These are phyloP conservation scores for Elanoides forficatus DNA, from an alignment of 2,113 vertebrate species.

Conservation along the genomic window DNA sequence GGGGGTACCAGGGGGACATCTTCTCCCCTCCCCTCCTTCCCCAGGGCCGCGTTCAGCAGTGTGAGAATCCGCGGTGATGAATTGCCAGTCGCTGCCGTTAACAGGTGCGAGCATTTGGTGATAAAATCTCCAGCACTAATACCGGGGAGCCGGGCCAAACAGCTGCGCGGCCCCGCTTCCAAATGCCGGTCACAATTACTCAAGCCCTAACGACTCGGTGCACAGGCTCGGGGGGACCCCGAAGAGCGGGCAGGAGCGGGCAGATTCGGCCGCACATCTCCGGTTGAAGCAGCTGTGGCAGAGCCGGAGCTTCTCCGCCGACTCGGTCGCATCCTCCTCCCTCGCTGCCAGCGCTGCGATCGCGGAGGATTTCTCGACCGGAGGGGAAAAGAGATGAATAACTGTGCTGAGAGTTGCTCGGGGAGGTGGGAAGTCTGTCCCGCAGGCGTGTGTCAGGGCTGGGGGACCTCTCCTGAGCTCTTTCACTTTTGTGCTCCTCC, in stretches of 20 bases:
- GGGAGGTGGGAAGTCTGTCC: background rate
- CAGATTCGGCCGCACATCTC: background rate
- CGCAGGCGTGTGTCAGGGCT: background rate
- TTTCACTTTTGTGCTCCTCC: background rate
- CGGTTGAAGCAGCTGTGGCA: background rate
- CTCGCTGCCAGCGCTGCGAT: background rate
- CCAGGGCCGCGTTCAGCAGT: background rate
- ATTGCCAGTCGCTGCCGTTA: constrained; percentile 46
- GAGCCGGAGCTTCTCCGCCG: background rate
- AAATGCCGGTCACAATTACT: constrained; percentile 53
- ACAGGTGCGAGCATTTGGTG: constrained; percentile 69
- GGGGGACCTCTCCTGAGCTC: background rate
- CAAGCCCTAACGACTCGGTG: constrained; percentile 34
- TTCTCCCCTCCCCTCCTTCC: background rate
- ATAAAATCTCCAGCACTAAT: constrained; percentile 65
- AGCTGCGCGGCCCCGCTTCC: constrained; percentile 56
- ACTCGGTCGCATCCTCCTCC: background rate
- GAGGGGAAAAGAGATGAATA: background rate
- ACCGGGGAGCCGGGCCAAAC: constrained; percentile 54
- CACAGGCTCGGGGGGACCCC: background rate
- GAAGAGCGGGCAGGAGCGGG: background rate
- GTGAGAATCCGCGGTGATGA: constrained; percentile 63
- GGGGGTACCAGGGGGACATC: background rate
- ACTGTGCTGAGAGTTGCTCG: background rate
- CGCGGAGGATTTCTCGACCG: background rate